Conservation (phyloP, 1,140 invertebrate species). For the Drosophila tani region DNA sequence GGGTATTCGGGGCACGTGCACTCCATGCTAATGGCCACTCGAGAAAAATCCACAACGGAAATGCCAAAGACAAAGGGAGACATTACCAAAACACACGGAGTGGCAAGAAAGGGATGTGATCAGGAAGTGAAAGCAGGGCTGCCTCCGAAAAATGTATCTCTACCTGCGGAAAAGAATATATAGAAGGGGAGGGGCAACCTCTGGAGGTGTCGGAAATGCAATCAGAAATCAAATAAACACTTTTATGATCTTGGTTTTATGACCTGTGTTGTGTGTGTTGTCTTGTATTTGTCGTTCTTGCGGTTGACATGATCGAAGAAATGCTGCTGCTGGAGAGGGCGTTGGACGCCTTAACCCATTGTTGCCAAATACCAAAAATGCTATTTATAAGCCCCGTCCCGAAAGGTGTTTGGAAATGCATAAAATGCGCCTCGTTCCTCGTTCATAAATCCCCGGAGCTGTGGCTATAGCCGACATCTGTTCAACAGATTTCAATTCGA, state of each 20-base stretch:
- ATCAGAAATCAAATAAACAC: slow-evolving; percentile 78
- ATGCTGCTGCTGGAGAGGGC: not conserved
- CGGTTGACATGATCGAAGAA: slow-evolving; percentile 49
- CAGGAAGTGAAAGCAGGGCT: slow-evolving; percentile 47
- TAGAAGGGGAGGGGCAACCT: not conserved
- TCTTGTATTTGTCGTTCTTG: slow-evolving; percentile 39
- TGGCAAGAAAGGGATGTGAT: slow-evolving; percentile 40
- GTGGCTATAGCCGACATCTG: slow-evolving; percentile 68
- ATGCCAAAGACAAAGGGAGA: slow-evolving; percentile 62
- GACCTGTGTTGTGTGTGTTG: slow-evolving; percentile 22
- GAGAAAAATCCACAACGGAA: slow-evolving; percentile 67
- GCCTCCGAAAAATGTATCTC: slow-evolving; percentile 43
- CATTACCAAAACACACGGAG: slow-evolving; percentile 39
- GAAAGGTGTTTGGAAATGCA: slow-evolving; percentile 76
- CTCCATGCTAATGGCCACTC: slow-evolving; percentile 65
- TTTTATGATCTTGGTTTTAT: slow-evolving; percentile 65
- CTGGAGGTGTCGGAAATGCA: slow-evolving; percentile 53
- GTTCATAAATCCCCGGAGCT: slow-evolving; percentile 57
- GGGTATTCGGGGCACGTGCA: slow-evolving; percentile 49
- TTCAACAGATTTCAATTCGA: slow-evolving; percentile 79
- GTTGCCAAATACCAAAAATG: slow-evolving; percentile 38
- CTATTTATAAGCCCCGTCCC: slow-evolving; percentile 25
- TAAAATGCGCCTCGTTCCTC: slow-evolving; percentile 43
- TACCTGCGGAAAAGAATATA: slow-evolving; percentile 51
- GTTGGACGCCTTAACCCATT: slow-evolving; percentile 38